Percentiles rank a stretch among this genome's conserved stretches.
phyloP scores from a whole-genome alignment of 1,140 invertebrate species.

The Drosophila kepulauana region DNA sequence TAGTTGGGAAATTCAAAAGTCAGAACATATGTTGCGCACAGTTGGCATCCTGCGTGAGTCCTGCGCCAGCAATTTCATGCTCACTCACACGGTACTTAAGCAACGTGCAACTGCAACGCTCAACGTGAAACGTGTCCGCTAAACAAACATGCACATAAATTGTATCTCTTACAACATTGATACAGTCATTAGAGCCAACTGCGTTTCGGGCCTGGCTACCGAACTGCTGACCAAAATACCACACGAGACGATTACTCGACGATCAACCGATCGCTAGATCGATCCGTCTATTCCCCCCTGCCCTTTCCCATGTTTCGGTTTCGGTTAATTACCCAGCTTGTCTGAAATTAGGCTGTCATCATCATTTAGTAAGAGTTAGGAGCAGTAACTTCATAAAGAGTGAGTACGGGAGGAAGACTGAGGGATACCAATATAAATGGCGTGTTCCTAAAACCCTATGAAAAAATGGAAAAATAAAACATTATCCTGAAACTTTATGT shows the following conservation, averaged over 20 bases:
- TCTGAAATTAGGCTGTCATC: constrained; percentile 60
- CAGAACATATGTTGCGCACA: constrained; percentile 51
- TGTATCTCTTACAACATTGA: constrained; percentile 35
- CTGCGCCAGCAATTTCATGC: constrained; percentile 46
- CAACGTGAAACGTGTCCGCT: constrained; percentile 9
- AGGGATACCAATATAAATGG: too few relatives aligned
- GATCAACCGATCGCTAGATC: constrained; percentile 10
- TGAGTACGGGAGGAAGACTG: not conserved
- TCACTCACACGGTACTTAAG: constrained; percentile 51
- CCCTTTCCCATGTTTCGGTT: constrained; percentile 5
- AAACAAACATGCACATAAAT: constrained; percentile 51
- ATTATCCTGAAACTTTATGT: too few relatives aligned
- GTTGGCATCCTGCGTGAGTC: constrained; percentile 38
- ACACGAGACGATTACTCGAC: constrained; percentile 8
- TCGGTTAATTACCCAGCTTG: constrained; percentile 47
- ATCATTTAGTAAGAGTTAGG: constrained; percentile 39
- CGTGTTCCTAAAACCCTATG: too few relatives aligned
- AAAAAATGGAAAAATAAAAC: too few relatives aligned
- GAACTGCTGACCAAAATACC: constrained; percentile 21
- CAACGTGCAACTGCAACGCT: not conserved
- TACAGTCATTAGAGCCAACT: constrained; percentile 54
- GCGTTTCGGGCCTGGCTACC: constrained; percentile 33
- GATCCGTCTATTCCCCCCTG: constrained; percentile 23
- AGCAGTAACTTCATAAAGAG: not conserved
- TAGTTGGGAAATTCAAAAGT: constrained; percentile 30